A percentile compares a stretch with the other conserved stretches of the same genome.
These are phyloP conservation scores for Sisor rabdophorus DNA, from an alignment of 2,113 vertebrate genomes.

Conservation along the genomic window DNA sequence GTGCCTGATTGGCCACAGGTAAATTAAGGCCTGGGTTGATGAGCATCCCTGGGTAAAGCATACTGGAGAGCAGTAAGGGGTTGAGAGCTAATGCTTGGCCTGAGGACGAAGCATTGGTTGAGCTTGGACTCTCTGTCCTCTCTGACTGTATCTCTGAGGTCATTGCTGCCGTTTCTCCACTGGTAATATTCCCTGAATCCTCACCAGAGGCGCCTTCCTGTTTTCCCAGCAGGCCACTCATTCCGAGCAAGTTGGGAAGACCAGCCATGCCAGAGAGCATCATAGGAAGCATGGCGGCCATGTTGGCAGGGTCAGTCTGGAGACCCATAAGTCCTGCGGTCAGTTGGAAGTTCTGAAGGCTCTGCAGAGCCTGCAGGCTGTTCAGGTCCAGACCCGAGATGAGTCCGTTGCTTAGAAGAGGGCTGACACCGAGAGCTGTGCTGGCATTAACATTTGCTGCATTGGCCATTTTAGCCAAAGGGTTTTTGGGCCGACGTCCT, in stretches of 20 bases:
- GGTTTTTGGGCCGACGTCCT: constrained; percentile 92
- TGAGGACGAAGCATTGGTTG: constrained; percentile 74
- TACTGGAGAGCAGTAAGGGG: constrained; percentile 93
- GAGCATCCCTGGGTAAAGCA: constrained; percentile 99
- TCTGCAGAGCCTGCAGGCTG: constrained; percentile 92
- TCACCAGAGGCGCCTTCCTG: constrained; percentile 68
- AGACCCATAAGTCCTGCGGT: constrained; percentile 90
- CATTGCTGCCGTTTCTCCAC: constrained; percentile 48
- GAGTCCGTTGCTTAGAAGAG: constrained; percentile 83
- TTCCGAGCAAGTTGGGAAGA: constrained; percentile 86
- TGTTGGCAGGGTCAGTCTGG: constrained; percentile 75
- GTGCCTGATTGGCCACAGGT: constrained; percentile 85
- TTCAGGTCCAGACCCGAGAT: constrained; percentile 86
- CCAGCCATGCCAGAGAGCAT: constrained; percentile 92
- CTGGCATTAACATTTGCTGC: constrained; percentile 58
- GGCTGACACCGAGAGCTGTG: constrained; percentile 67
- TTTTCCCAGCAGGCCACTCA: constrained; percentile 80
- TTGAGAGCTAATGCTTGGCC: constrained; percentile 84
- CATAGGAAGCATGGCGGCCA: constrained; percentile 97
- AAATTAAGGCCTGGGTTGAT: constrained; percentile 99
- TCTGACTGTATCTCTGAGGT: constrained; percentile 68
- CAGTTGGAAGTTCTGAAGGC: constrained; percentile 89
- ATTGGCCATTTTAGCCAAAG: constrained; percentile 75
- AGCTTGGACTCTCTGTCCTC: constrained; percentile 66
- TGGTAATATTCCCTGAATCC: constrained; percentile 66